A percentile compares a stretch with the other conserved stretches of the same genome.
These are phyloP conservation scores for Drosophila ambigua DNA, from an alignment of 1,140 invertebrate species.

Conservation along the genomic window DNA sequence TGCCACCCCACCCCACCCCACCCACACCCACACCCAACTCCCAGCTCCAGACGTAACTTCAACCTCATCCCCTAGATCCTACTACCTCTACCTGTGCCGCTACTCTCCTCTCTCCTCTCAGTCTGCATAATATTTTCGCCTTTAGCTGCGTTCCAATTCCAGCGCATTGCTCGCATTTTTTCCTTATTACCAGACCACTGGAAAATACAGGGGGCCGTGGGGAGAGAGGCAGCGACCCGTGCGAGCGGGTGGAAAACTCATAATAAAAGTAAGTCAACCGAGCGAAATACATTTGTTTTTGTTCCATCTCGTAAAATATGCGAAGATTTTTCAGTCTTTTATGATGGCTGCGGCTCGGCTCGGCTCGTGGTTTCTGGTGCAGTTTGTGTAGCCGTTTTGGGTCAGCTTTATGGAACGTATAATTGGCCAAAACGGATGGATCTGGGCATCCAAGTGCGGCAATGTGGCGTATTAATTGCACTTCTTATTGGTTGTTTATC, in stretches of 20 bases:
- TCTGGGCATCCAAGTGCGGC: constrained; percentile 68
- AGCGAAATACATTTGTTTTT: constrained; percentile 76
- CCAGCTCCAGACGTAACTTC: no score
- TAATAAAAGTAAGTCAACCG: constrained; percentile 72
- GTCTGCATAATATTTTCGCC: constrained; percentile 42
- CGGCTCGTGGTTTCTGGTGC: not conserved
- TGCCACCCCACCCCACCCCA: not conserved
- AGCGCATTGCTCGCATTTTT: constrained; percentile 74
- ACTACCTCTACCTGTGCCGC: constrained; percentile 3
- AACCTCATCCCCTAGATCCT: not conserved
- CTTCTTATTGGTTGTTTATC: constrained; percentile 72
- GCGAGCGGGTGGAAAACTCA: constrained; percentile 55
- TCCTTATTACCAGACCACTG: constrained; percentile 47
- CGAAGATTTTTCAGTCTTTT: constrained; percentile 53
- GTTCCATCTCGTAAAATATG: constrained; percentile 78
- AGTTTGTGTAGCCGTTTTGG: constrained; percentile 28
- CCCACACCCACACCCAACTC: not conserved
- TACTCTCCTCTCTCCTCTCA: constrained; percentile 2
- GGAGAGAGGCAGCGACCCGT: no score
- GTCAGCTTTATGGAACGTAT: constrained; percentile 73
- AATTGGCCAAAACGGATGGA: constrained; percentile 65
- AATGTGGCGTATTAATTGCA: constrained; percentile 70
- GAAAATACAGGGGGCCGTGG: not conserved
- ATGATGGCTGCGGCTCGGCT: constrained; percentile 13
- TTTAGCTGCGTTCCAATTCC: constrained; percentile 70